These are phyloP conservation scores for Pocota personata DNA, from an alignment of 2,888 invertebrate species.

Conservation along the genomic window DNA sequence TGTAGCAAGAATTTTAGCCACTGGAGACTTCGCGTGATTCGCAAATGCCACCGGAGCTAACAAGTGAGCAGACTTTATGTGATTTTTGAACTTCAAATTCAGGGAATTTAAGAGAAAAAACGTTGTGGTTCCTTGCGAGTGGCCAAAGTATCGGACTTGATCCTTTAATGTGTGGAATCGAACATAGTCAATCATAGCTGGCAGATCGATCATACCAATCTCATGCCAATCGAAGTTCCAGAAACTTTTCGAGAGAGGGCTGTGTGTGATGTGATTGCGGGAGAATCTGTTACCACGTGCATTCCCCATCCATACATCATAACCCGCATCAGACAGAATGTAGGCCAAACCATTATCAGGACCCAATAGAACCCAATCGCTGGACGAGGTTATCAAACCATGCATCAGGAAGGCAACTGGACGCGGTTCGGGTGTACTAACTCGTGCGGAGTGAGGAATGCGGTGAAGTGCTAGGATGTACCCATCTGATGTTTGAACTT, in stretches of 20 bases:
- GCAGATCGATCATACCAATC: slow-evolving; percentile 91
- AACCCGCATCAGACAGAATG: slow-evolving; percentile 86
- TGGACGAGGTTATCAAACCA: slow-evolving; percentile 78
- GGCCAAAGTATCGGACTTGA: slow-evolving; percentile 88
- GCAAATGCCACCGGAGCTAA: slow-evolving; percentile 84
- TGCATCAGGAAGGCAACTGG: slow-evolving; percentile 78
- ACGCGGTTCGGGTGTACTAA: slow-evolving; percentile 30
- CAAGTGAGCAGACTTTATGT: slow-evolving; percentile 77
- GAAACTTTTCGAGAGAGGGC: slow-evolving; percentile 37
- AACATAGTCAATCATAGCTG: slow-evolving; percentile 91
- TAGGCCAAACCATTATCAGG: slow-evolving; percentile 77
- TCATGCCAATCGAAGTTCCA: slow-evolving; percentile 91
- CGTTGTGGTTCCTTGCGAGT: slow-evolving; percentile 94
- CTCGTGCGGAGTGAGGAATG: slow-evolving; percentile 85
- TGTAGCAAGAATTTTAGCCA: background rate
- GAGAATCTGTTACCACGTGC: slow-evolving; percentile 88
- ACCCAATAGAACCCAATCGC: slow-evolving; percentile 78
- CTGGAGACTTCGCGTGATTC: slow-evolving; percentile 77
- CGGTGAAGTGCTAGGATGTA: slow-evolving; percentile 92
- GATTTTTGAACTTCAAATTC: slow-evolving; percentile 63
- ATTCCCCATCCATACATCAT: slow-evolving; percentile 92
- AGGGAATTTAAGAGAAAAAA: slow-evolving; percentile 84
- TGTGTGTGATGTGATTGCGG: slow-evolving; percentile 81
- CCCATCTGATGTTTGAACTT: slow-evolving; percentile 85
- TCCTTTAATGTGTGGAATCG: slow-evolving; percentile 74